Percentiles rank a stretch among this genome's conserved stretches.
Evolutionary conservation across 2,113 vertebrate species (phyloP).

Genomic region (Nycticebus coucang): DNA sequence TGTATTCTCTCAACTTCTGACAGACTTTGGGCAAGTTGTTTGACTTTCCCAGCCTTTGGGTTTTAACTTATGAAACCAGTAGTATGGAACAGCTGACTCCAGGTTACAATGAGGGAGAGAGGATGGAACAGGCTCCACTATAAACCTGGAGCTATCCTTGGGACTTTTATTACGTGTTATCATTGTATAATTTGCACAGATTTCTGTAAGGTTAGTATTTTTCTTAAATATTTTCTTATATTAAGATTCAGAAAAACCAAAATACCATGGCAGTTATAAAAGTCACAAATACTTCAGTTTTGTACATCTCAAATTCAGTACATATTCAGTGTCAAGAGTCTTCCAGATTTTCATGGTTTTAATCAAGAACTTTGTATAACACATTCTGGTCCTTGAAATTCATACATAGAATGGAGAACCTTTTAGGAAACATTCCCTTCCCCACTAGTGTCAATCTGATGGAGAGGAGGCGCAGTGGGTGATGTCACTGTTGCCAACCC

Average conservation of each 20-base stretch:
- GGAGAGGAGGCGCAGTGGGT: neutral
- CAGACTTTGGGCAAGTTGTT: neutral
- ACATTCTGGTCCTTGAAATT: neutral
- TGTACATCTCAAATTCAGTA: neutral
- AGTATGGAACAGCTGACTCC: neutral
- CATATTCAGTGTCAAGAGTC: neutral
- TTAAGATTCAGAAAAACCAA: neutral
- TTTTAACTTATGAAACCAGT: neutral
- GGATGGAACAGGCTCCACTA: neutral
- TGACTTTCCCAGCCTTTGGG: neutral
- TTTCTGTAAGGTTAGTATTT: neutral
- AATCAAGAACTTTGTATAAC: neutral
- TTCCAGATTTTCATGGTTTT: neutral
- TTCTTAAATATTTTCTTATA: neutral
- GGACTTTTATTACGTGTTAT: neutral
- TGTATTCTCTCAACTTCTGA: neutral
- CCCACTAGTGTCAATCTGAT: neutral
- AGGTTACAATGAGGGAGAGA: neutral
- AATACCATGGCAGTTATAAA: neutral
- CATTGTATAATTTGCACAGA: neutral
- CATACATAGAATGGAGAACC: neutral
- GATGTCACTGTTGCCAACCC: neutral
- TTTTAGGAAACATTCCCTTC: neutral
- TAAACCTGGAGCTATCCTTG: neutral
- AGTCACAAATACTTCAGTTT: neutral